Conservation (phyloP, 2,113 vertebrate species). For the Mesitornis unicolor region DNA sequence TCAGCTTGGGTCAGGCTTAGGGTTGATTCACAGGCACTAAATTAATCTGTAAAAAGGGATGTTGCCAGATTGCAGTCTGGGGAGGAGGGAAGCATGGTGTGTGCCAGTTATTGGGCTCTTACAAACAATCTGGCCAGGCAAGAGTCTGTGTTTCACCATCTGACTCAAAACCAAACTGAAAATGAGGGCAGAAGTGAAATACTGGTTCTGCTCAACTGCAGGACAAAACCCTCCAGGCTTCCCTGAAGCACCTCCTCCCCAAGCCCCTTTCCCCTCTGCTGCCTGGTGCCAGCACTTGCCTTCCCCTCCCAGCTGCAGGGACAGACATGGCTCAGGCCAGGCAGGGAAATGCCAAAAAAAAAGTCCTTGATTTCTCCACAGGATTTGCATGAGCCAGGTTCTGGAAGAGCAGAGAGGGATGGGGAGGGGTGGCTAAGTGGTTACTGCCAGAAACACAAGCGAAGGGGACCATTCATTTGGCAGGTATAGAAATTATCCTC, state of each 20-base stretch:
- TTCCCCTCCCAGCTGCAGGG: background rate
- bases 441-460: background rate
- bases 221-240: background rate
- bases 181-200: background rate
- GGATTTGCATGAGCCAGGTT: background rate
- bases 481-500: background rate
- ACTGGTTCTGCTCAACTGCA: background rate
- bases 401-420: background rate
- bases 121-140: background rate
- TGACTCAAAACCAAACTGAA: background rate
- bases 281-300: accelerated
- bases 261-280: background rate
- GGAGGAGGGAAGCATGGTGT: background rate
- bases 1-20: constrained; percentile 7
- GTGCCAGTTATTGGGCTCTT: background rate
- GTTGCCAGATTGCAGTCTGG: background rate
- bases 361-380: background rate
- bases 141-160: background rate
- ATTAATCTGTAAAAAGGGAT: constrained; percentile 17
- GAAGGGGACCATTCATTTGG: background rate
- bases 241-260: background rate
- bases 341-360: background rate
- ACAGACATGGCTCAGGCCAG: no score
- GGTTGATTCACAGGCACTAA: constrained; percentile 35
- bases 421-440: accelerated